phyloP scores from a whole-genome alignment of 2,113 vertebrate species.

The Odontesthes bonariensis region DNA sequence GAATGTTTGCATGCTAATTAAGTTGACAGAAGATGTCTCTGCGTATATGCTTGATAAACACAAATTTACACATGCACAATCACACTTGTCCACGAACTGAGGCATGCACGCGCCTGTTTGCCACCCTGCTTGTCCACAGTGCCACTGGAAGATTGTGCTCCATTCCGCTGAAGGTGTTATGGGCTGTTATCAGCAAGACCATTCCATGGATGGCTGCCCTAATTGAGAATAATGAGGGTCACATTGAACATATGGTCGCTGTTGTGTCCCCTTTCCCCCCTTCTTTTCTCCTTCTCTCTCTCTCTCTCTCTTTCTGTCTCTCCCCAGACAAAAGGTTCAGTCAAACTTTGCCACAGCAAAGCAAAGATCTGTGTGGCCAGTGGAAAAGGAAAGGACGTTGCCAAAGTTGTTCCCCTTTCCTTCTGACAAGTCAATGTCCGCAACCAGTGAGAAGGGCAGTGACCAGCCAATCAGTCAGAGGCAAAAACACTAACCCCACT shows the following conservation, averaged over 20 bases:
- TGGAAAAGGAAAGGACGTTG: constrained; percentile 65
- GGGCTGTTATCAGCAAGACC: constrained; percentile 86
- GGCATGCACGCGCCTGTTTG: constrained; percentile 22
- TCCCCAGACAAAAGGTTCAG: constrained; percentile 77
- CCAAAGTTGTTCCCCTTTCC: constrained; percentile 66
- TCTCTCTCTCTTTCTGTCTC: constrained; percentile 14
- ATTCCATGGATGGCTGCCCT: constrained; percentile 89
- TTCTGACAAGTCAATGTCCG: constrained; percentile 67
- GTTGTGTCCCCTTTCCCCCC: constrained; percentile 84
- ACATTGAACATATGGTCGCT: constrained; percentile 89
- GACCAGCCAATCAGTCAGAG: constrained; percentile 53
- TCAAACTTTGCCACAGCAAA: constrained; percentile 79
- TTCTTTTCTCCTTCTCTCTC: constrained; percentile 61
- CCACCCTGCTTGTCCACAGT: constrained; percentile 65
- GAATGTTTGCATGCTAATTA: not conserved
- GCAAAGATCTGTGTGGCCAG: constrained; percentile 60
- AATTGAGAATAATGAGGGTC: constrained; percentile 91
- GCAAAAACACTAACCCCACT: constrained; percentile 66
- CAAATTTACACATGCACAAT: not conserved
- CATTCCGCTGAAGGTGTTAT: constrained; percentile 83
- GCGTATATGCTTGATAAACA: constrained; percentile 4
- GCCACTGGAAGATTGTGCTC: constrained; percentile 73
- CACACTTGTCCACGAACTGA: constrained; percentile 1
- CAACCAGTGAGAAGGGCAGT: constrained; percentile 72
- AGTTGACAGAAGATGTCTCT: constrained; percentile 4